Conservation (phyloP, 2,888 invertebrate genomes). For the Octonoba sinensis region DNA sequence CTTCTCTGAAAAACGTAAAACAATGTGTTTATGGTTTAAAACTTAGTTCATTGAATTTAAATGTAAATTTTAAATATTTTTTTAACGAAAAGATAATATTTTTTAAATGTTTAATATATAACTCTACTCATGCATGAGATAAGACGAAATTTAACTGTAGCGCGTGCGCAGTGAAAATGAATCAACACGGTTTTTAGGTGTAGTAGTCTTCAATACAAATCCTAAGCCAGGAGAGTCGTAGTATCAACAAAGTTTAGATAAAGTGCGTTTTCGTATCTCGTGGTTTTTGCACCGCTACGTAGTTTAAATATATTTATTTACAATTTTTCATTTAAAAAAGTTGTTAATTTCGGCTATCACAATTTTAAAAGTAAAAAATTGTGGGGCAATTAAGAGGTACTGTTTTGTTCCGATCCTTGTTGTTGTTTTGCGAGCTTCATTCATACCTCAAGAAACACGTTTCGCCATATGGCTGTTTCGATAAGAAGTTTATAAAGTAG, state of each 20-base stretch:
- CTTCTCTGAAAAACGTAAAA: neutral
- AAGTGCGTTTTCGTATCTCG: conserved; percentile 49
- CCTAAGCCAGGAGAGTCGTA: conserved; percentile 41
- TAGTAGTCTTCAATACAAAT: conserved; percentile 29
- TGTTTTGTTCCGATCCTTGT: neutral
- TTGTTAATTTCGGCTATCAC: too few relatives aligned
- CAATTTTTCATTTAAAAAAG: neutral
- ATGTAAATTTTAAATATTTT: too few relatives aligned
- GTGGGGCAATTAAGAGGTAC: neutral
- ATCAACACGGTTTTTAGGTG: conserved; percentile 27
- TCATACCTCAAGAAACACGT: conserved; percentile 53
- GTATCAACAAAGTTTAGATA: conserved; percentile 63
- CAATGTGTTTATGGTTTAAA: too few relatives aligned
- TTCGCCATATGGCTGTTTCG: conserved; percentile 63
- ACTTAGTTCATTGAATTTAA: too few relatives aligned
- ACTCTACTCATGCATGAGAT: too few relatives aligned
- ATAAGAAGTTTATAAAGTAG: conserved; percentile 51
- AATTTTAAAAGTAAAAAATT: too few relatives aligned
- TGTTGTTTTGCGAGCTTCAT: conserved; percentile 14
- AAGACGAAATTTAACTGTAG: neutral
- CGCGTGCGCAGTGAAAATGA: conserved; percentile 31
- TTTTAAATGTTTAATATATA: too few relatives aligned
- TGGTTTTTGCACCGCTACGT: conserved; percentile 51
- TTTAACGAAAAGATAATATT: too few relatives aligned
- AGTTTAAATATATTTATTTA: conserved; percentile 26